A percentile compares a stretch with the other conserved stretches of the same genome.
These are phyloP conservation scores for Cotesia typhae DNA, from an alignment of 1,140 invertebrate species.

Conservation along the genomic window DNA sequence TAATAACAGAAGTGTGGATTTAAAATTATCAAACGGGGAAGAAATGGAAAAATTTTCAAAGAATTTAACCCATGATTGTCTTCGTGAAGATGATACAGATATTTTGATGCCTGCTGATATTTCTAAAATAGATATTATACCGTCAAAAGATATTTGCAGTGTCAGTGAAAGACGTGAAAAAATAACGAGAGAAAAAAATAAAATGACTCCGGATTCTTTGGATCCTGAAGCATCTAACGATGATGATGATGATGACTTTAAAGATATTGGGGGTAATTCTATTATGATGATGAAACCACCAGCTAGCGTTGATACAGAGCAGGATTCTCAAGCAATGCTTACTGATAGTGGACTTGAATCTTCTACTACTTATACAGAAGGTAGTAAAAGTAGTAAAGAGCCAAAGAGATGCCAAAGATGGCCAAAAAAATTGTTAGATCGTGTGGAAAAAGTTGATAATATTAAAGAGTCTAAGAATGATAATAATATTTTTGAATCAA, in stretches of 20 bases:
- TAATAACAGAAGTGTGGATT: conserved; percentile 7
- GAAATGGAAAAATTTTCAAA: conserved; percentile 36
- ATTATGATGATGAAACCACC: conserved; percentile 30
- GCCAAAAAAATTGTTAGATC: conserved; percentile 24
- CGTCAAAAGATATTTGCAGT: background rate
- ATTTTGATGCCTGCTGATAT: background rate
- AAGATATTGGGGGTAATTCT: conserved; percentile 6
- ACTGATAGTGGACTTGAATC: conserved; percentile 41
- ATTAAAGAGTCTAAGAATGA: conserved; percentile 9
- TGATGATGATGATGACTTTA: conserved; percentile 21
- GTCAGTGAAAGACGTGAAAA: background rate
- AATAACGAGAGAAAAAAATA: background rate
- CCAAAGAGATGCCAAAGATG: conserved; percentile 31
- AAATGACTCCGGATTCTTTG: conserved; percentile 9
- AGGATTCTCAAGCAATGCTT: conserved; percentile 36
- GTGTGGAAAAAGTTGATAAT: conserved; percentile 8
- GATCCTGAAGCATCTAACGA: background rate
- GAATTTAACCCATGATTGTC: background rate
- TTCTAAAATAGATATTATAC: background rate
- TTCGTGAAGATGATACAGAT: background rate
- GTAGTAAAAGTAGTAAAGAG: conserved; percentile 22
- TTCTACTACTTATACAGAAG: conserved; percentile 39
- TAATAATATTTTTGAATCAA: conserved; percentile 3
- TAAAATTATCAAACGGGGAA: conserved; percentile 31
- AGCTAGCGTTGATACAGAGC: conserved; percentile 27